A percentile compares a stretch with the other conserved stretches of the same genome.
Conservation (phyloP, 2,113 vertebrate genomes). For the Xiphophorus maculatus region DNA sequence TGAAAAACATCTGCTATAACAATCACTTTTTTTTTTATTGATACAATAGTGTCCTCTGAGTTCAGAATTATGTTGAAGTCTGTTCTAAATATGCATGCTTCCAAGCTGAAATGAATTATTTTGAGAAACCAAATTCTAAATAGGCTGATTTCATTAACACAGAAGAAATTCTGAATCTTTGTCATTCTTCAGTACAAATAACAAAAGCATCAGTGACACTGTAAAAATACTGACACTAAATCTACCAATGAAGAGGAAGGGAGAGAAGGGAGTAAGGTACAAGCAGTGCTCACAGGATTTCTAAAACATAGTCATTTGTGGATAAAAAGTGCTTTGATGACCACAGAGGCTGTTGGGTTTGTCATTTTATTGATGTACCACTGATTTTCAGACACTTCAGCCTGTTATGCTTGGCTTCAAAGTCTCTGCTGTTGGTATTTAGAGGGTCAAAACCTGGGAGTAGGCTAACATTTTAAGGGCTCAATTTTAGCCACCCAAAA, state of each 20-base stretch:
- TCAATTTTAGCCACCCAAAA: constrained; percentile 44
- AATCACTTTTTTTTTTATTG: constrained; percentile 27
- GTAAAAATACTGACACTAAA: too few species aligned
- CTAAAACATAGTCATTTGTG: background rate
- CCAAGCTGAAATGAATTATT: background rate
- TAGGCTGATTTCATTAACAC: background rate
- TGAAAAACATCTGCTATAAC: constrained; percentile 57
- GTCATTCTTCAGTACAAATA: background rate
- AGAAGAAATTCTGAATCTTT: background rate
- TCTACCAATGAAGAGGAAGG: too few species aligned
- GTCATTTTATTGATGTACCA: background rate
- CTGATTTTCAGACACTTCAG: background rate
- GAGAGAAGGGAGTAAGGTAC: too few species aligned
- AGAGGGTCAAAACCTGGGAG: background rate
- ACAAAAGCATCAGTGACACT: background rate
- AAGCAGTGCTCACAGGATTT: background rate
- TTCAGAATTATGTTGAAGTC: background rate
- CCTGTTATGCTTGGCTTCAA: background rate
- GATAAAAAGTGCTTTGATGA: too few species aligned
- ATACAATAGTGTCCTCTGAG: background rate
- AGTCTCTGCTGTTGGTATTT: background rate
- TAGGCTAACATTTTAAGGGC: constrained; percentile 5
- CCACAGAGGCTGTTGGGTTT: background rate
- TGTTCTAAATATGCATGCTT: background rate
- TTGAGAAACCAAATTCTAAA: background rate